Percentiles rank a stretch among this genome's conserved stretches.
Evolutionary conservation across 2,113 vertebrate species (phyloP).

Genomic region (Bos indicus): DNA sequence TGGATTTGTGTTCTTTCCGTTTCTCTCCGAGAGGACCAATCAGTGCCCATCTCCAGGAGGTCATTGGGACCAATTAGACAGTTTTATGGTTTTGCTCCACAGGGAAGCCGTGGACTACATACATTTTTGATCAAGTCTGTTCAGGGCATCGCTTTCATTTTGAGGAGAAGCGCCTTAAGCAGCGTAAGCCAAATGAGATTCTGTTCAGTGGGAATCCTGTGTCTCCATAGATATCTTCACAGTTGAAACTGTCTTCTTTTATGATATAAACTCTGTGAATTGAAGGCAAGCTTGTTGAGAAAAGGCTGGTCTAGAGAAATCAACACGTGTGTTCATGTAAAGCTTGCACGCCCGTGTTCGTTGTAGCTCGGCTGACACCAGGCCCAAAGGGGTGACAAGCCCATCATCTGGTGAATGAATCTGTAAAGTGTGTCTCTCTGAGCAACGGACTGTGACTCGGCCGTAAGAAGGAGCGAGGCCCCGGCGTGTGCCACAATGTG

Average conservation of each 20-base stretch:
- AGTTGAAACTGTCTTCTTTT: rapidly evolving
- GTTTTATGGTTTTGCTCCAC: background rate
- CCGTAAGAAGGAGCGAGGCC: rapidly evolving
- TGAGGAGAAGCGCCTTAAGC: background rate
- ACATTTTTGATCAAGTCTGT: too few relatives aligned
- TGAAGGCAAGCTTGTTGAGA: too few relatives aligned
- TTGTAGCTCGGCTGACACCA: rapidly evolving
- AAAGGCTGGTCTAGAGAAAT: background rate
- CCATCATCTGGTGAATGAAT: rapidly evolving
- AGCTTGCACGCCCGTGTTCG: rapidly evolving
- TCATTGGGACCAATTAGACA: background rate
- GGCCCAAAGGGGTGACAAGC: rapidly evolving
- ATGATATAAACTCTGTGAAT: rapidly evolving
- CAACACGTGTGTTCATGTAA: rapidly evolving
- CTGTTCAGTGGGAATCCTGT: rapidly evolving
- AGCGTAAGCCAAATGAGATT: rapidly evolving
- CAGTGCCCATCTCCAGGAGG: background rate
- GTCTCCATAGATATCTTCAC: rapidly evolving
- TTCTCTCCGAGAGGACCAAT: background rate
- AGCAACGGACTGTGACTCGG: rapidly evolving
- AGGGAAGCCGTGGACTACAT: rapidly evolving
- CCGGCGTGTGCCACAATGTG: rapidly evolving
- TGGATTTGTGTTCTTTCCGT: background rate
- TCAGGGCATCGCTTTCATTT: rapidly evolving
- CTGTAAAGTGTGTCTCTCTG: rapidly evolving